Conservation (phyloP, 2,797 vertebrate species). For the Takifugu ocellatus region DNA sequence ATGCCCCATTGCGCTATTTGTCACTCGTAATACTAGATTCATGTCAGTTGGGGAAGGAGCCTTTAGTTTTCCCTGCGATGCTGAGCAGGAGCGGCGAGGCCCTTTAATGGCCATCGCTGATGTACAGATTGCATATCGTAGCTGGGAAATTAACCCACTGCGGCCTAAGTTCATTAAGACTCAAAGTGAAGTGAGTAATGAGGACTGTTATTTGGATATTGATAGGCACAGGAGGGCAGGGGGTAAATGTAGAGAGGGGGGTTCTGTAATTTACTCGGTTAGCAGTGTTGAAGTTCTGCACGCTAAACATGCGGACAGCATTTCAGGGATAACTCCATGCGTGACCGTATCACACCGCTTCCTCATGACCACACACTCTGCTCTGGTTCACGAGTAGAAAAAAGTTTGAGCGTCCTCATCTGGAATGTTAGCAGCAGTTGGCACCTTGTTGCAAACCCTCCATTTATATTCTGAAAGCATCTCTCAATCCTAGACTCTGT, state of each 20-base stretch:
- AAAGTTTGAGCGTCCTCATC: too few species aligned
- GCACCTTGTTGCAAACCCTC: too few species aligned
- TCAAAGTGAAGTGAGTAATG: slow-evolving; percentile 18
- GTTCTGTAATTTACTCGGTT: slow-evolving; percentile 8
- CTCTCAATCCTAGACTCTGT: too few species aligned
- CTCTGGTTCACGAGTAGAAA: too few species aligned
- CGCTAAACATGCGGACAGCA: not conserved
- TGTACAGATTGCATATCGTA: slow-evolving; percentile 56
- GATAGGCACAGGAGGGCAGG: slow-evolving; percentile 16
- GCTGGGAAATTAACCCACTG: slow-evolving; percentile 49
- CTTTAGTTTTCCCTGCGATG: slow-evolving; percentile 39
- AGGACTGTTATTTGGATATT: slow-evolving; percentile 25
- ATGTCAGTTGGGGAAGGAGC: slow-evolving; percentile 31
- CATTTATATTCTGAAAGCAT: too few species aligned
- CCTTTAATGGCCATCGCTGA: slow-evolving; percentile 32
- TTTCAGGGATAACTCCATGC: not conserved
- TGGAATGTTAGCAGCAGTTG: too few species aligned
- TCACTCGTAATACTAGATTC: slow-evolving; percentile 39
- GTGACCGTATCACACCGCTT: too few species aligned
- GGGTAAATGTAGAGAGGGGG: not conserved
- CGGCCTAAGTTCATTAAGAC: slow-evolving; percentile 53
- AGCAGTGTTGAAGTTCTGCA: slow-evolving; percentile 6
- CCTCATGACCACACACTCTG: too few species aligned
- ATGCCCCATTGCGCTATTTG: slow-evolving; percentile 47
- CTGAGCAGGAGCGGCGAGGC: slow-evolving; percentile 13